Base-by-base conservation (phyloP, 2,888 invertebrate genomes). In the Pristionchus fissidentatus region DNA sequence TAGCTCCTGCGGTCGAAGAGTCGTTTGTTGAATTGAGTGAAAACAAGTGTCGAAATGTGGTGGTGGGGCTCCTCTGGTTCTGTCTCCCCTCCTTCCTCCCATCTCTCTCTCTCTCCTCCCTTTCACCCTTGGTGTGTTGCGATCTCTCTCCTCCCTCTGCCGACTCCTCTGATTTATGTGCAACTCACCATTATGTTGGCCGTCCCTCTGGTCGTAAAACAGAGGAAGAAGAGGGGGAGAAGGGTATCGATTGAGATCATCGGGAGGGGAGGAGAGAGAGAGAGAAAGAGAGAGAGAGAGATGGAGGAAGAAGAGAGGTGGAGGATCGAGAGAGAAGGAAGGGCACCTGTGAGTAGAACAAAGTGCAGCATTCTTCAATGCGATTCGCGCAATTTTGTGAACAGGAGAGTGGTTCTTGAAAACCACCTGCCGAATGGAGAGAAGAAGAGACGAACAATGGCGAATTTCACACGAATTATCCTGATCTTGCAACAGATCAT, bases 171-270 rank as follows among this genome's bases (percentile, higher is more conserved):
- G 79, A 57, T 79, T 79, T 79, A 79, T 79, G 79, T 79, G 41
- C 75, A 75, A 41, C 49, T 79, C 55, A 41, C 79, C 79, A 79
- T 79, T 79, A 79, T 79, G 46, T 43, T 79, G 55, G 57, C 79
- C 57, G 79, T 38, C 79, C 79, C 79, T 57, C 70, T 38, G 70
- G 57, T 79, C 79, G 79, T 79, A 79, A 79, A 79, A 79, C 49
- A 57, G 43, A 38, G 46, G 41, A 46, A 26, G 79, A 79, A 38
- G 41, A 70, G 70, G 41, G 70, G n/a, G 66, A 41, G 66, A 22
- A 38, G 19, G 49, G 49, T 13, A 19, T 19, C 13, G 19, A 19
- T 10, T 13, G 19, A 19, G 49, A 49, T 49, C 13, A 19, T 10
- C 10, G 49, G 49, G 49, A 49, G 49, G 49, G 49, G 49, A 19